Evolutionary conservation across 30 jellyfish, hydroid and myxozoan species (phyloP).

Genomic region (Cassiopea andromeda): DNA sequence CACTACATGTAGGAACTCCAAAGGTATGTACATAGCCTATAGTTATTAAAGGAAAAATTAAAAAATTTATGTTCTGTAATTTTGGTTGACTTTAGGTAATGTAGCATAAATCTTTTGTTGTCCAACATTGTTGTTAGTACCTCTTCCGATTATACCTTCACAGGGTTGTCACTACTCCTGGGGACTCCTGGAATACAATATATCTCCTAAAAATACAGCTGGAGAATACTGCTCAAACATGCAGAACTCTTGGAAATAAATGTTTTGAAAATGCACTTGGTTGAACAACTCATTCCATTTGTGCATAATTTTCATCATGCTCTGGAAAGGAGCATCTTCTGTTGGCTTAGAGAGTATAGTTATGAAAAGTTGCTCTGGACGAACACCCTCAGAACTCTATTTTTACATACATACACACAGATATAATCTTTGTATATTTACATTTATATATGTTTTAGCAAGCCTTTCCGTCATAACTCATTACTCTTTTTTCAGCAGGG

Average conservation of each 20-base stretch:
- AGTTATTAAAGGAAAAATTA: background rate
- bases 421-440: too few species aligned
- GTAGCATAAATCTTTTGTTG: background rate
- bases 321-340: too few species aligned
- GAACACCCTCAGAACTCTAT: background rate
- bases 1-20: background rate
- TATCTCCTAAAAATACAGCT: too few species aligned
- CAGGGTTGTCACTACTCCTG: background rate
- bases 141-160: background rate
- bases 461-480: background rate
- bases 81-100: background rate
- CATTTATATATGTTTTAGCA: background rate
- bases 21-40: background rate
- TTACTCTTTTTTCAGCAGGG: conserved; percentile 1
- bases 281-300: too few species aligned
- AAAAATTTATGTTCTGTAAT: background rate
- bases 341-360: too few species aligned
- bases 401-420: too few species aligned
- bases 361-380: background rate
- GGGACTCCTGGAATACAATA: background rate
- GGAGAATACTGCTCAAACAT: too few species aligned
- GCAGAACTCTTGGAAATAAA: too few species aligned
- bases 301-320: too few species aligned
- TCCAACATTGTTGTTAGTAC: background rate
- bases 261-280: too few species aligned